phyloP scores from a whole-genome alignment of 2,113 vertebrate species.

The Girardinichthys multiradiatus region DNA sequence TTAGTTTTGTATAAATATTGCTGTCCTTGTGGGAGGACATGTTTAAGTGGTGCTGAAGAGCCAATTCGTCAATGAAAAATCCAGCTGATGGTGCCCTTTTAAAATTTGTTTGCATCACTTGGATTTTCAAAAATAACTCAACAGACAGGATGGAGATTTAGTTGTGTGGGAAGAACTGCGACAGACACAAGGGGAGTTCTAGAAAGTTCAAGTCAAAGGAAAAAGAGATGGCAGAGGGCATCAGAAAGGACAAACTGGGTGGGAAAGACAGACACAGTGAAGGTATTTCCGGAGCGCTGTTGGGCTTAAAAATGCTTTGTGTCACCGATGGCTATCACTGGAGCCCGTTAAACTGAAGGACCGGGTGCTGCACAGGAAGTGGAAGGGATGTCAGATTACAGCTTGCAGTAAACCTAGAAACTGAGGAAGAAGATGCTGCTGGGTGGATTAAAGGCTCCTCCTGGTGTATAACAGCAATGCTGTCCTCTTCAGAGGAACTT shows the following conservation, averaged over 20 bases:
- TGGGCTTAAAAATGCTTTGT: conserved; percentile 65
- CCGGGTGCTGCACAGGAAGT: conserved; percentile 61
- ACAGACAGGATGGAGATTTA: not conserved
- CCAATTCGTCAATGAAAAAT: conserved; percentile 25
- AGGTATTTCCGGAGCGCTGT: conserved; percentile 78
- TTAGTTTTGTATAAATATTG: not conserved
- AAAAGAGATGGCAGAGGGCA: conserved; percentile 27
- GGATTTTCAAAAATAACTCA: not conserved
- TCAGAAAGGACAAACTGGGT: conserved; percentile 58
- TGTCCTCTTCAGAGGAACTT: not conserved
- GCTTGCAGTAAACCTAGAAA: conserved; percentile 12
- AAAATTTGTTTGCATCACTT: not conserved
- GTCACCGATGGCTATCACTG: conserved; percentile 74
- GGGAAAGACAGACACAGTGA: conserved; percentile 51
- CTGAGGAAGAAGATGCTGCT: not conserved
- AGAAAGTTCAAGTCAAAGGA: conserved; percentile 7
- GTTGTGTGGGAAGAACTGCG: not conserved
- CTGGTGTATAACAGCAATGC: conserved; percentile 38
- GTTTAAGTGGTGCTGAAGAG: conserved; percentile 9
- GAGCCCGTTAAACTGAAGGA: conserved; percentile 61
- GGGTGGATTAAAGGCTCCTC: conserved; percentile 52
- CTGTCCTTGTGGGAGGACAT: not conserved
- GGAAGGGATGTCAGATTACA: conserved; percentile 50
- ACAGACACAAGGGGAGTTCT: conserved; percentile 8
- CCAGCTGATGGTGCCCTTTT: conserved; percentile 19